These are phyloP conservation scores for Xenopus laevis DNA, from an alignment of 2,113 vertebrate genomes.

Conservation along the genomic window DNA sequence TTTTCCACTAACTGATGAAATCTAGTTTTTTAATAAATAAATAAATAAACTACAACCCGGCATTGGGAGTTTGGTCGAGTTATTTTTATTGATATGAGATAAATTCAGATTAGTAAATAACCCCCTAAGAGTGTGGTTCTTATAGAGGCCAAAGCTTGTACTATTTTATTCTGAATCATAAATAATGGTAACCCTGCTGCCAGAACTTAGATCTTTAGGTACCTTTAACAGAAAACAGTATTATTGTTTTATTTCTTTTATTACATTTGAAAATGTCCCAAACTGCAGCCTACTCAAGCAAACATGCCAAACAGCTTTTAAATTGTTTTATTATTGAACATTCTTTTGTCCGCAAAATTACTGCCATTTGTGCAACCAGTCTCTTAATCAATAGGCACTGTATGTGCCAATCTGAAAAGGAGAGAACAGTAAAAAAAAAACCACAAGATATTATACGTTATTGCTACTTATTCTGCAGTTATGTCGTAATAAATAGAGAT, in stretches of 20 bases:
- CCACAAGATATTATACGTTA: background rate
- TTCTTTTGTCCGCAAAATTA: constrained; percentile 25
- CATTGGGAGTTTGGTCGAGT: no score
- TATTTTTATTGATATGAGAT: no score
- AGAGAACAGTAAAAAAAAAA: constrained; percentile 2
- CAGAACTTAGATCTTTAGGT: background rate
- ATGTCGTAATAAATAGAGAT: background rate
- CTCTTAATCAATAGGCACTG: constrained; percentile 11
- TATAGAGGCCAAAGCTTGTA: no score
- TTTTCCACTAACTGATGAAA: no score
- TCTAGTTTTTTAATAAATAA: no score
- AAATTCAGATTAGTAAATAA: no score
- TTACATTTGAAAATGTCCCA: background rate
- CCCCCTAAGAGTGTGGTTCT: no score
- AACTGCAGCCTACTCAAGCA: background rate
- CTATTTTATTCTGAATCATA: background rate
- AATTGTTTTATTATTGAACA: background rate
- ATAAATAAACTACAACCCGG: no score
- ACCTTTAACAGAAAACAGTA: background rate
- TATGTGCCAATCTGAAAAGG: background rate
- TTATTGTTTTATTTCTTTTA: background rate
- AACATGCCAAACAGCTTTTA: background rate
- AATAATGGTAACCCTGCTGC: background rate
- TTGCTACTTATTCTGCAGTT: background rate
- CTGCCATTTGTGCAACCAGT: background rate